Evolutionary conservation across 2,888 invertebrate species (phyloP).

Genomic region (Acronicta psi): DNA sequence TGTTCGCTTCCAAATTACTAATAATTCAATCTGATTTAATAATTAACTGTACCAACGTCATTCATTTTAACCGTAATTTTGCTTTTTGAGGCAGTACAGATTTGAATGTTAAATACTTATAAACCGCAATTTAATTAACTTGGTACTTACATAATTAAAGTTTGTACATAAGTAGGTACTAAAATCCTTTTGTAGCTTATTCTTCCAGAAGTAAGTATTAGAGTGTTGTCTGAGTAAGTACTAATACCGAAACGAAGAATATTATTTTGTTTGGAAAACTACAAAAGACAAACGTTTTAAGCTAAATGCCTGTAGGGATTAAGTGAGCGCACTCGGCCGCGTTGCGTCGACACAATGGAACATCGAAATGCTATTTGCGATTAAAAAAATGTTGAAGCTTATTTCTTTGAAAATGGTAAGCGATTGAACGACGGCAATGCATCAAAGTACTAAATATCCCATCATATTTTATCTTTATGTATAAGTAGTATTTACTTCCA

Average conservation of each 20-base stretch:
- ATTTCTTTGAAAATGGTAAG: constrained; percentile 53
- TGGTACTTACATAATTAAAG: not conserved
- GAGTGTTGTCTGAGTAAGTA: constrained; percentile 1
- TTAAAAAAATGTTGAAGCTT: constrained; percentile 69
- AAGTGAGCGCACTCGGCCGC: constrained; percentile 62
- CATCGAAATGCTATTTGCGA: constrained; percentile 76
- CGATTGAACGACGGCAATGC: not conserved
- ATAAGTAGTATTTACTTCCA: not conserved
- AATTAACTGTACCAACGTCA: constrained; percentile 46
- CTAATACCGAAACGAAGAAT: constrained; percentile 15
- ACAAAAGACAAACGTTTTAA: constrained; percentile 45
- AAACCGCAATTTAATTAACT: constrained; percentile 11
- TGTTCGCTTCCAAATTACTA: constrained; percentile 60
- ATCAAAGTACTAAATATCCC: too few relatives aligned
- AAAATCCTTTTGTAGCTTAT: not conserved
- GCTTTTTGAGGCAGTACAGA: constrained; percentile 17
- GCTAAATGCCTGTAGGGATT: constrained; percentile 64
- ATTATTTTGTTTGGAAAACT: constrained; percentile 28
- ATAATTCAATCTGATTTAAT: constrained; percentile 42
- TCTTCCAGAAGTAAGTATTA: not conserved
- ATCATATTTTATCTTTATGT: too few relatives aligned
- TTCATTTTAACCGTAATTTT: constrained; percentile 31
- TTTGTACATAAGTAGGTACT: not conserved
- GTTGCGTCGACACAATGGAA: constrained; percentile 68
- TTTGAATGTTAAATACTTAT: constrained; percentile 1